These are phyloP conservation scores for Anoncus sp. DNA, from an alignment of 2,888 invertebrate genomes.

Conservation along the genomic window DNA sequence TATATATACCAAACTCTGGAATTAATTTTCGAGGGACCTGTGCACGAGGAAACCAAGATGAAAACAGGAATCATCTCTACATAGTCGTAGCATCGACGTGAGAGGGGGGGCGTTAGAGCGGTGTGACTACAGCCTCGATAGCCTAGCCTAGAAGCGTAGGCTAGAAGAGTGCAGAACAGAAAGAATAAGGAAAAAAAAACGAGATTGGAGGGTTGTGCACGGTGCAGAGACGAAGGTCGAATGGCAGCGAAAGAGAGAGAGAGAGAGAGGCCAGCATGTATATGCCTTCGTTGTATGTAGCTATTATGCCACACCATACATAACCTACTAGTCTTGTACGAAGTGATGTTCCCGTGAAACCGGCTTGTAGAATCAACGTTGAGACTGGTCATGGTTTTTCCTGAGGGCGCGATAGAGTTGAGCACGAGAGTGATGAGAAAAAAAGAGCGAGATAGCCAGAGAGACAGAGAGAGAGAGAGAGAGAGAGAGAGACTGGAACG, in stretches of 20 bases:
- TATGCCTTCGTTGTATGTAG: constrained; percentile 29
- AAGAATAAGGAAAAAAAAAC: constrained; percentile 33
- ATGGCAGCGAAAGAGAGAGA: constrained; percentile 57
- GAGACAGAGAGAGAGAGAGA: constrained; percentile 32
- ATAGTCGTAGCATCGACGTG: constrained; percentile 3
- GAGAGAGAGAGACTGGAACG: constrained; percentile 34
- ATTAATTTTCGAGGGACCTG: constrained; percentile 64
- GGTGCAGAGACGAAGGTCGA: constrained; percentile 60
- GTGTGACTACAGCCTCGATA: constrained; percentile 27
- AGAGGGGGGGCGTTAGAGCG: constrained; percentile 10
- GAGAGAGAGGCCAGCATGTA: no score
- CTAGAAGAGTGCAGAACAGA: constrained; percentile 36
- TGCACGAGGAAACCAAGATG: constrained; percentile 55
- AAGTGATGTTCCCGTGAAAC: constrained; percentile 60
- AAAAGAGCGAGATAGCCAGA: constrained; percentile 29
- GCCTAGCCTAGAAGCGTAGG: constrained; percentile 38
- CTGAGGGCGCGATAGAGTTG: constrained; percentile 51
- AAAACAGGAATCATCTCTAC: constrained; percentile 58
- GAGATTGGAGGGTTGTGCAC: constrained; percentile 56
- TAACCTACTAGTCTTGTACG: constrained; percentile 34
- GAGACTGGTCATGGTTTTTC: constrained; percentile 81
- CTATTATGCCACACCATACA: constrained; percentile 40
- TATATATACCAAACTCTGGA: constrained; percentile 39
- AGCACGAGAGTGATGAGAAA: constrained; percentile 40
- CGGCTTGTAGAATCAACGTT: constrained; percentile 76